These are phyloP conservation scores for Eumerus sabulonum DNA, from an alignment of 2,888 invertebrate genomes.

Conservation along the genomic window DNA sequence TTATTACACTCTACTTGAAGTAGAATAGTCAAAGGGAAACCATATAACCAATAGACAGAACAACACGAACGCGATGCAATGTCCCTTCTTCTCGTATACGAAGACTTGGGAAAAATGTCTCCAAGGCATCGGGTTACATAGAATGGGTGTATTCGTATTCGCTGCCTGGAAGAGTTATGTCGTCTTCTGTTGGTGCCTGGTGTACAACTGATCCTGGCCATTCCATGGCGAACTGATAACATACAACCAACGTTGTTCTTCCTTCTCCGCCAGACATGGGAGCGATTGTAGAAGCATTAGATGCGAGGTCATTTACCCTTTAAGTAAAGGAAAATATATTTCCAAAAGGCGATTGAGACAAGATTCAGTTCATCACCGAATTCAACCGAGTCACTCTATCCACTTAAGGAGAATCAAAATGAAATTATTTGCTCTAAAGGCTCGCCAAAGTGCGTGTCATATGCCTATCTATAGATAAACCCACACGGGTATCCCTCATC, in stretches of 20 bases:
- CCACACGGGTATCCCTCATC: slow-evolving; percentile 6
- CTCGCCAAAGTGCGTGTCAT: slow-evolving; percentile 30
- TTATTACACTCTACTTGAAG: slow-evolving; percentile 5
- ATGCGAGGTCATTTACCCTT: slow-evolving; percentile 34
- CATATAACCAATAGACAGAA: slow-evolving; percentile 17
- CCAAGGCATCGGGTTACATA: slow-evolving; percentile 55
- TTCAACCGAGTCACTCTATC: too few relatives aligned
- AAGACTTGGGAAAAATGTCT: slow-evolving; percentile 32
- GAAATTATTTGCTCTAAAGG: too few relatives aligned
- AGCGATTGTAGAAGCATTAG: too few relatives aligned
- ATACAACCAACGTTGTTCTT: neutral
- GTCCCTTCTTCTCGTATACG: slow-evolving; percentile 15
- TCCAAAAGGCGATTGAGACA: slow-evolving; percentile 8
- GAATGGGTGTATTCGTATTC: slow-evolving; percentile 57
- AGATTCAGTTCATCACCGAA: too few relatives aligned
- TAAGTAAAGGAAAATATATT: slow-evolving; percentile 20
- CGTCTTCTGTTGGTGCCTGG: slow-evolving; percentile 29
- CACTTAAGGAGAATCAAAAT: neutral
- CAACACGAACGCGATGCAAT: slow-evolving; percentile 19
- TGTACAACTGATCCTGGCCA: slow-evolving; percentile 42
- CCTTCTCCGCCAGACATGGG: too few relatives aligned
- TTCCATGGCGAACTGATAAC: slow-evolving; percentile 24
- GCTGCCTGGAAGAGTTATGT: slow-evolving; percentile 40
- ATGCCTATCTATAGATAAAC: slow-evolving; percentile 13
- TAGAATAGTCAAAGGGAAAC: slow-evolving; percentile 34